Conservation (phyloP, 2,113 vertebrate genomes). For the Bambusicola thoracicus region DNA sequence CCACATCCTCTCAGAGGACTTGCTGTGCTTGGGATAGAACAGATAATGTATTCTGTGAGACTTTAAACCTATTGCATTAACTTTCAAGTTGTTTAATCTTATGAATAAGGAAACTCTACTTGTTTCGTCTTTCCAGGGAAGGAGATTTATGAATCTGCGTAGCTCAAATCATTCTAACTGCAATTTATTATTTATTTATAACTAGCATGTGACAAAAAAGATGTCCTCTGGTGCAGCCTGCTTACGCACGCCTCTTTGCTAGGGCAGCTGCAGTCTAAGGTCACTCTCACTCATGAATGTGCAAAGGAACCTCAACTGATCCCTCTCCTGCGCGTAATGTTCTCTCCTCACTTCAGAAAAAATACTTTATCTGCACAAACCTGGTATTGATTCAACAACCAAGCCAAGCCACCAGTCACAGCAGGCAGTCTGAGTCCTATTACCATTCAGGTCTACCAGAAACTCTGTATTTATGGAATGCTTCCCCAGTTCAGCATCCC, state of each 20-base stretch:
- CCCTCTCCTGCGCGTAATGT: conserved; percentile 12
- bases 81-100: conserved; percentile 17
- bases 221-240: background rate
- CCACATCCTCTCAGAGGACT: background rate
- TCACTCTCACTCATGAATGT: background rate
- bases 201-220: background rate
- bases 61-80: background rate
- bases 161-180: background rate
- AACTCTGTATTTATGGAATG: background rate
- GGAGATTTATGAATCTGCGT: background rate
- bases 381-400: background rate
- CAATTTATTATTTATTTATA: conserved; percentile 31
- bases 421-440: background rate
- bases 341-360: conserved; percentile 10
- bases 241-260: background rate
- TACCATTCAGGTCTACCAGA: background rate
- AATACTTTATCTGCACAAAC: background rate
- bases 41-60: background rate
- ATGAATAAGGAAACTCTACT: background rate
- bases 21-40: background rate
- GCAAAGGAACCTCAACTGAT: background rate
- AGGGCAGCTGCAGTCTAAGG: background rate
- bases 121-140: conserved; percentile 26
- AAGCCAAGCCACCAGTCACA: background rate
- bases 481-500: background rate